Conservation (phyloP, 2,797 vertebrate species). For the Aldrovandia affinis region DNA sequence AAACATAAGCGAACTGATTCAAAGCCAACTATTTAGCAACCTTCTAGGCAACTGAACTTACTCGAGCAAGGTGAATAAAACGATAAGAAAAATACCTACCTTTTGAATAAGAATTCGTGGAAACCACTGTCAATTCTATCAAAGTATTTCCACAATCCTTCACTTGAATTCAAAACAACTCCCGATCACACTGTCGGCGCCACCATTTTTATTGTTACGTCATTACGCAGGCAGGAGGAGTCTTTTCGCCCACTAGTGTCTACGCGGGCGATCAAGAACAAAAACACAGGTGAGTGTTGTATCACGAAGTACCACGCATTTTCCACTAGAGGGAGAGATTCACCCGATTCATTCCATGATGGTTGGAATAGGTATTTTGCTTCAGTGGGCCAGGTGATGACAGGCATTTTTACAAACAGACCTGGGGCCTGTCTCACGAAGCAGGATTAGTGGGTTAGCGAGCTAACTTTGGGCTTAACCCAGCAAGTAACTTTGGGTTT, state of each 20-base stretch:
- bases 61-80: neutral
- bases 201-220: conserved; percentile 61
- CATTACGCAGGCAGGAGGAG: neutral
- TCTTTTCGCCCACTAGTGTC: neutral
- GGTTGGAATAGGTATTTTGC: too few relatives aligned
- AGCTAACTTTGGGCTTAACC: too few relatives aligned
- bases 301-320: neutral
- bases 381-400: too few relatives aligned
- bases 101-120: neutral
- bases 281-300: neutral
- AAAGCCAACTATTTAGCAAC: neutral
- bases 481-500: too few relatives aligned
- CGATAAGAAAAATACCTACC: conserved; percentile 15
- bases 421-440: too few relatives aligned
- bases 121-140: neutral
- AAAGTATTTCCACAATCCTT: conserved; percentile 47
- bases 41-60: neutral
- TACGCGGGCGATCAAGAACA: too few relatives aligned
- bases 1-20: too few relatives aligned
- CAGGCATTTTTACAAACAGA: too few relatives aligned
- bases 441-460: too few relatives aligned
- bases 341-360: neutral
- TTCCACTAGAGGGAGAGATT: conserved; percentile 67
- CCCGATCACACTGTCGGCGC: conserved; percentile 60
- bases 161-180: conserved; percentile 12